Percentiles rank a stretch among this genome's conserved stretches.
phyloP scores from a whole-genome alignment of 2,797 vertebrate genomes.

The Epinephelus malabaricus region DNA sequence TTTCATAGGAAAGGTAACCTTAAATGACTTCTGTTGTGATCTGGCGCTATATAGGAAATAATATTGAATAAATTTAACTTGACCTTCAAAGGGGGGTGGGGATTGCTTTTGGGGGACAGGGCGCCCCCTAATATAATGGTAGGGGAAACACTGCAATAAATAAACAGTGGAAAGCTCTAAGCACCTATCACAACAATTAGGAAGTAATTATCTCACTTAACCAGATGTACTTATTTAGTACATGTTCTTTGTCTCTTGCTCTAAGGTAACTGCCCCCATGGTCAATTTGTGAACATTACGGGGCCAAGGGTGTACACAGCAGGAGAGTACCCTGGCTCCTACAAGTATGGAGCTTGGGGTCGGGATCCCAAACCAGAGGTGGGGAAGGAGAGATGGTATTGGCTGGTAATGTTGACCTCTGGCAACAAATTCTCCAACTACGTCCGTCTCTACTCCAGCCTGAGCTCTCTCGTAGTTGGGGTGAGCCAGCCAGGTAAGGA shows the following conservation, averaged over 20 bases:
- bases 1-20: too few relatives aligned
- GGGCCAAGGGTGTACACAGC: slow-evolving; percentile 68
- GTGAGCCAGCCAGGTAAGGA: slow-evolving; percentile 66
- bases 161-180: background rate
- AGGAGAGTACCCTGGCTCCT: slow-evolving; percentile 76
- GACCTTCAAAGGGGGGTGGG: too few relatives aligned
- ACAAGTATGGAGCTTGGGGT: slow-evolving; percentile 84
- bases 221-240: background rate
- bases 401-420: slow-evolving; percentile 78
- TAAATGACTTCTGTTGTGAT: too few relatives aligned
- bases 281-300: slow-evolving; percentile 66
- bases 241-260: background rate
- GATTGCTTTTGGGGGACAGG: too few relatives aligned
- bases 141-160: background rate
- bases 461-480: slow-evolving; percentile 77
- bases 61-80: too few relatives aligned
- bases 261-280: slow-evolving; percentile 75
- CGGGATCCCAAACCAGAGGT: slow-evolving; percentile 79
- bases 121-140: too few relatives aligned
- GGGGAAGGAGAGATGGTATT: slow-evolving; percentile 82
- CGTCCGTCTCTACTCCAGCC: slow-evolving; percentile 76
- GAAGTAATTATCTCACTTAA: background rate
- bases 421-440: slow-evolving; percentile 69
- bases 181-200: background rate
- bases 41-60: too few relatives aligned